Evolutionary conservation across 2,113 vertebrate species (phyloP).

Genomic region (Rana temporaria): DNA sequence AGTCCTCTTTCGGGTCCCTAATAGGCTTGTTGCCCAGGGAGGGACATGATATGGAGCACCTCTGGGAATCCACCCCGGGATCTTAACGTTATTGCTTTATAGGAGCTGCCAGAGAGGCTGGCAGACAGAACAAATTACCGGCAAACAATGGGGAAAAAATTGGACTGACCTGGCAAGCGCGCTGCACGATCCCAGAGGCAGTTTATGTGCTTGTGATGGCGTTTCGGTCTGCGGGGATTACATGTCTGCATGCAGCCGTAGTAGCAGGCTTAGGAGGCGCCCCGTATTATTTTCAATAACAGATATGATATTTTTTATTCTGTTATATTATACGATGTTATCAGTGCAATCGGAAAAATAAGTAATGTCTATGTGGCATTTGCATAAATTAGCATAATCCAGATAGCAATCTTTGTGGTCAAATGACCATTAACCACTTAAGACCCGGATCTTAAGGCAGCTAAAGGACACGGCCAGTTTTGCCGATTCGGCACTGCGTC

Average conservation of each 20-base stretch:
- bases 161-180: conserved; percentile 30
- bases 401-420: too few relatives aligned
- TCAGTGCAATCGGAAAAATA: too few relatives aligned
- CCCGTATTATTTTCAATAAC: too few relatives aligned
- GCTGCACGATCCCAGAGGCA: background rate
- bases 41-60: conserved; percentile 43
- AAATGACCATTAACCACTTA: too few relatives aligned
- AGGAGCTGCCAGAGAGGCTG: conserved; percentile 62
- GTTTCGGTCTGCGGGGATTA: background rate
- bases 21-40: conserved; percentile 57
- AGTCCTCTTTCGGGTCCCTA: conserved; percentile 53
- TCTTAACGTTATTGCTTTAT: conserved; percentile 60
- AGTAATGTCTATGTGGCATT: too few relatives aligned
- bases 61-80: conserved; percentile 47
- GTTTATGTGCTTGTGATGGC: conserved; percentile 18
- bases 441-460: too few relatives aligned
- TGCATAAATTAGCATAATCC: too few relatives aligned
- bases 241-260: background rate
- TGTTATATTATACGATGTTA: too few relatives aligned
- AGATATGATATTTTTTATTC: too few relatives aligned
- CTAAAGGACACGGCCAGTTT: too few relatives aligned
- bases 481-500: too few relatives aligned
- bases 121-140: conserved; percentile 47
- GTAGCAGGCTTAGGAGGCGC: too few relatives aligned
- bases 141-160: conserved; percentile 61